These are phyloP conservation scores for Platyscapa corneri DNA, from an alignment of 1,140 invertebrate genomes.

Conservation along the genomic window DNA sequence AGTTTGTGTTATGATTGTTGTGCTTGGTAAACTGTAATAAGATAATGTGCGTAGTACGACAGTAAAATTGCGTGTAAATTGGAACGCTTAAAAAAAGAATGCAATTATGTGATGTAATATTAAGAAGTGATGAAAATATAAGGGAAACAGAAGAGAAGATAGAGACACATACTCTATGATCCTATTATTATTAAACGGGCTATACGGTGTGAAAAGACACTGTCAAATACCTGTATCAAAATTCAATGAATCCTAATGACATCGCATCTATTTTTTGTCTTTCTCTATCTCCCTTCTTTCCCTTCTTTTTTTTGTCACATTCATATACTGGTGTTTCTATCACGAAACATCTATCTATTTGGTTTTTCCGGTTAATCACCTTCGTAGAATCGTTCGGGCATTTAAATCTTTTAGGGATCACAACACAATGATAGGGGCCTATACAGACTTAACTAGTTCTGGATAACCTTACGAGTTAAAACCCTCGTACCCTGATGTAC, in stretches of 20 bases:
- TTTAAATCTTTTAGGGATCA: slow-evolving; percentile 16
- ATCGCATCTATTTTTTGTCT: no score
- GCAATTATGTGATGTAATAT: background rate
- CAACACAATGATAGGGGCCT: background rate
- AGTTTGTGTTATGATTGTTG: no score
- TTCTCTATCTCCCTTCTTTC: no score
- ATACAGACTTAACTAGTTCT: background rate
- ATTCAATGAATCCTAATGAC: slow-evolving; percentile 1
- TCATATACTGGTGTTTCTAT: background rate
- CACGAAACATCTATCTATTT: no score
- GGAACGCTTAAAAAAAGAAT: no score
- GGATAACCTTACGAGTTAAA: background rate
- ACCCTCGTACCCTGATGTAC: background rate
- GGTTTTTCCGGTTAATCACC: slow-evolving; percentile 33
- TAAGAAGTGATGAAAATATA: background rate
- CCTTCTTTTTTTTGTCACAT: background rate
- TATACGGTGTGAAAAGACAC: background rate
- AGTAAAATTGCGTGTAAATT: no score
- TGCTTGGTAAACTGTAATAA: no score
- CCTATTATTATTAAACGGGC: background rate
- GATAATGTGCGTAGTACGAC: no score
- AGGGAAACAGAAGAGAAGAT: background rate
- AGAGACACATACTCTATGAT: no score
- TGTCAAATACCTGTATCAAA: slow-evolving; percentile 5
- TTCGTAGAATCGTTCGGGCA: slow-evolving; percentile 2